A percentile compares a stretch with the other conserved stretches of the same genome.
These are phyloP conservation scores for Hymenochirus boettgeri DNA, from an alignment of 2,113 vertebrate species.

Conservation along the genomic window DNA sequence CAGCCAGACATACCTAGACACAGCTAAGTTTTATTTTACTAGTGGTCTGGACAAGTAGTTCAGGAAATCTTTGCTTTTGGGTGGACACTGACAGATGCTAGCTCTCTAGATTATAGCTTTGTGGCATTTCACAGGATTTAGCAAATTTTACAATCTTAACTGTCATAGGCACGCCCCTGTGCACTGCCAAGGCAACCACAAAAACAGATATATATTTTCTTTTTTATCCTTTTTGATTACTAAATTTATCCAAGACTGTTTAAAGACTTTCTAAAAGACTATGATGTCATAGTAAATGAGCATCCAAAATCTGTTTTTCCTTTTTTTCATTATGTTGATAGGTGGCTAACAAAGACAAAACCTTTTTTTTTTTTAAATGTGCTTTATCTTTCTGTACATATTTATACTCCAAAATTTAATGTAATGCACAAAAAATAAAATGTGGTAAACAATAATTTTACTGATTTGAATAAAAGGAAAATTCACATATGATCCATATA, in stretches of 20 bases:
- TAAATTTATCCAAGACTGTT: neutral
- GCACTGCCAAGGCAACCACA: neutral
- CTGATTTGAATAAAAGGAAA: neutral
- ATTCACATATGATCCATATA: too few species aligned
- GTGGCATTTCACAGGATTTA: conserved; percentile 3
- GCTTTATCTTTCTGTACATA: neutral
- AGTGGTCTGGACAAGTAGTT: conserved; percentile 53
- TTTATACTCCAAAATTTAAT: neutral
- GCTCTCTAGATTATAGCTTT: conserved; percentile 26
- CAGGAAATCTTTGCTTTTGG: conserved; percentile 43
- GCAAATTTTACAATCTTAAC: neutral
- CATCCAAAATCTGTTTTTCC: neutral
- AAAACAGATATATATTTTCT: neutral
- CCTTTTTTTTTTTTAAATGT: neutral
- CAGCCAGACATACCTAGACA: conserved; percentile 59
- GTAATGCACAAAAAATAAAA: neutral
- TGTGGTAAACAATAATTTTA: neutral
- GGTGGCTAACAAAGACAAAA: neutral
- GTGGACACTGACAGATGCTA: conserved; percentile 44
- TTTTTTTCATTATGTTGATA: neutral
- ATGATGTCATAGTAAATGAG: neutral
- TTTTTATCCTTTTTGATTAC: conserved; percentile 4
- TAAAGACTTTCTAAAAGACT: neutral
- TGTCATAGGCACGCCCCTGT: conserved; percentile 3
- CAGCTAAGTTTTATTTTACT: conserved; percentile 57